A percentile compares a stretch with the other conserved stretches of the same genome.
phyloP scores from a whole-genome alignment of 1,140 invertebrate genomes.

The Bombus soroeensis region DNA sequence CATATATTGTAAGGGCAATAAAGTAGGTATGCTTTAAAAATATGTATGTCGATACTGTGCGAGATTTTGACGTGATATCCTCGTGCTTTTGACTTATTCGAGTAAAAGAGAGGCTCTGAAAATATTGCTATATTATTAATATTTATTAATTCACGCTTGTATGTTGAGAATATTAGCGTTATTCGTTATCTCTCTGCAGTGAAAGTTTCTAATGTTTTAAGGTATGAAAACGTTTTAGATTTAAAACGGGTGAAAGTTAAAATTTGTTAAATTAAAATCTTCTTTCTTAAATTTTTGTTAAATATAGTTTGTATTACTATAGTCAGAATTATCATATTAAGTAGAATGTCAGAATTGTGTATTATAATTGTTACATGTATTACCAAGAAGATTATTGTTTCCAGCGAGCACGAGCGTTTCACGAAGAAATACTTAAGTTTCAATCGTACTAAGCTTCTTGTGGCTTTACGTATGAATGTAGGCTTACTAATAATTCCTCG shows the following conservation, averaged over 20 bases:
- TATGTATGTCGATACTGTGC: constrained; percentile 1
- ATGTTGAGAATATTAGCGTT: neutral
- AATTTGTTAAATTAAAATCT: neutral
- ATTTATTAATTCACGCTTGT: neutral
- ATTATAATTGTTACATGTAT: no score
- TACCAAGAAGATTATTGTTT: neutral
- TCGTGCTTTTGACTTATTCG: neutral
- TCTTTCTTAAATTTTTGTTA: neutral
- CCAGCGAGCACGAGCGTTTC: neutral
- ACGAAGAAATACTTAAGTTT: neutral
- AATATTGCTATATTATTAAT: neutral
- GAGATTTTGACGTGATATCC: constrained; percentile 29
- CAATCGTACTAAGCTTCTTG: neutral
- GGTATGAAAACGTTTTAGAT: no score
- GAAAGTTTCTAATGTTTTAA: no score
- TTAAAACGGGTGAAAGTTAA: neutral
- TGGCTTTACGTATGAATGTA: neutral
- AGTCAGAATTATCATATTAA: neutral
- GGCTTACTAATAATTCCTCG: neutral
- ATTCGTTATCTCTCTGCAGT: no score
- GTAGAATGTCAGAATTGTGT: neutral
- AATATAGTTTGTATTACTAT: neutral
- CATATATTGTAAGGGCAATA: constrained; percentile 77
- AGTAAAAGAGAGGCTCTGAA: neutral
- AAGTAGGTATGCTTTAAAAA: constrained; percentile 50